Base-by-base conservation (phyloP, 2,797 vertebrate species). In the Anguilla megastoma region DNA sequence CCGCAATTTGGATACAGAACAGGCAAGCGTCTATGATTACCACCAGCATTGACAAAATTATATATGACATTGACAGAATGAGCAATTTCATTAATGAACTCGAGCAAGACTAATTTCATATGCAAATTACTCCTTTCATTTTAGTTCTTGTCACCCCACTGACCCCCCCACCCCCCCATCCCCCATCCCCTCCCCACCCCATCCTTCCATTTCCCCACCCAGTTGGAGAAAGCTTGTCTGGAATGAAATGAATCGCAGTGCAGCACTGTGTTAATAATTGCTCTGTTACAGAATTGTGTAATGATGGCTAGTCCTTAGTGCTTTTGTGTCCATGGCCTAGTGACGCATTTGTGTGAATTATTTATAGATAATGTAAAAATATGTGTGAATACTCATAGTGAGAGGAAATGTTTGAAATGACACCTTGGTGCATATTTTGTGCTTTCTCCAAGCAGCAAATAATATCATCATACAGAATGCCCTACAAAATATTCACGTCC, bases 171-270 rank as follows among this genome's bases (percentile, higher is more conserved):
- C 2, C 2, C 8, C 48, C 48, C 50, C 50, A 7, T 1, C 50
- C 50, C 50, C 36, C 2, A 41, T 52, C 50, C 50, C 50, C 50
- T 52, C 50, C 50, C 50, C 50, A 7, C 50, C 50, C 50, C 50
- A 52, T 10, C 50, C 50, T 52, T 10, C 50, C 6, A 52, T 52
- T 52, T 52, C 50, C 50, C 12, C 14, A 56, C 50, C 66, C 69
- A 63, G 54, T 56, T 48, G 21, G 60, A 84, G 9, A 85, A 33
- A 76, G 63, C n/a, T 52, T 74, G 33, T 79, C 60, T 66, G 88
- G 87, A 89, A 90, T 89, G 87, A 91, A 92, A 94, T 90, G 82
- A 91, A 88, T 90, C 60, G 90, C 91, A 93, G 93, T 90, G 91
- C 82, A 88, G 90, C 93, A 90, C 66, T 89, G 92, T 91, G 90